Conservation (phyloP, 1,140 invertebrate genomes). For the Ditylenchus dipsaci region DNA sequence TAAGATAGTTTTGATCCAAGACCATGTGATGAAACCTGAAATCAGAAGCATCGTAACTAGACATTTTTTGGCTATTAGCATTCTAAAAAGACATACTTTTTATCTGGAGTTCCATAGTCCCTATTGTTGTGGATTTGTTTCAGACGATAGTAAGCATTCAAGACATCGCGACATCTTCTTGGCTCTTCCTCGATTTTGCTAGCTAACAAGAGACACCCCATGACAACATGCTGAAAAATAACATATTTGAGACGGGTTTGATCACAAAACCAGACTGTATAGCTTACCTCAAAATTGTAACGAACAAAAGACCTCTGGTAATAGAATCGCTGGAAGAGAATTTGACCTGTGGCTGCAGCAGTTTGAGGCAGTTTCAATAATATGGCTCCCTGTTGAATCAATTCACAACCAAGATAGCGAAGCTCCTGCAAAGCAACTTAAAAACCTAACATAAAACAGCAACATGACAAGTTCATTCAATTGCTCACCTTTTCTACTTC, state of each 20-base stretch:
- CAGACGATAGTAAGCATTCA: conserved; percentile 97
- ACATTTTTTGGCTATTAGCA: too few species aligned
- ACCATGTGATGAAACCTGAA: too few species aligned
- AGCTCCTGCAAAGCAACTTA: conserved; percentile 71
- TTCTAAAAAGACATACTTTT: too few species aligned
- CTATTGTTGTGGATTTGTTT: conserved; percentile 68
- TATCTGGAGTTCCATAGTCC: too few species aligned
- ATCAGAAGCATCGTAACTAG: too few species aligned
- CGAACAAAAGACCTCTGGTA: conserved; percentile 96
- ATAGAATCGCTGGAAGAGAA: conserved; percentile 95
- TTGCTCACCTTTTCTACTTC: conserved; percentile 44
- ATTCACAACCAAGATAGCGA: conserved; percentile 88
- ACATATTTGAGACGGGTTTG: too few species aligned
- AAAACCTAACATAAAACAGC: too few species aligned
- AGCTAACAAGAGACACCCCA: conserved; percentile 93
- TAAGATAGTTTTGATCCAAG: conserved; percentile 70
- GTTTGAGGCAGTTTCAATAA: conserved; percentile 78
- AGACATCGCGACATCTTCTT: conserved; percentile 86
- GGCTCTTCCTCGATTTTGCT: conserved; percentile 98
- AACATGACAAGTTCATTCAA: too few species aligned
- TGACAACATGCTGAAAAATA: conserved; percentile 69
- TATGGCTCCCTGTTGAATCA: conserved; percentile 94
- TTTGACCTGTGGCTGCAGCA: conserved; percentile 98
- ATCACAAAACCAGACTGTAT: background rate
- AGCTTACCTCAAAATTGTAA: conserved; percentile 85